Evolutionary conservation across 2,888 invertebrate genomes (phyloP), one percentile per base, ranked within the genome.

Genomic region (Luperina testacea): DNA sequence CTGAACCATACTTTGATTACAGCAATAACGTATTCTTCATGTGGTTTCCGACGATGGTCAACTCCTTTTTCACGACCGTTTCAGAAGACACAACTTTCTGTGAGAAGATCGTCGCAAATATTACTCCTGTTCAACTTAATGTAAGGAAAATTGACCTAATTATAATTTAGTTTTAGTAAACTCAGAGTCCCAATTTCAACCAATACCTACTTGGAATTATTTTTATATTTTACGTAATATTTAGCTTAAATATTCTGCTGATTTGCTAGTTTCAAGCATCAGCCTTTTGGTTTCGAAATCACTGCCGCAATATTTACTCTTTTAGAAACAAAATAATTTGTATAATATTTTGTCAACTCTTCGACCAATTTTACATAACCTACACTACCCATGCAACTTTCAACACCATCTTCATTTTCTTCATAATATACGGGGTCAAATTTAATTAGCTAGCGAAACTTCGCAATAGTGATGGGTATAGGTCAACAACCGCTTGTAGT

Each of bases 21-120:
- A 96, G 95, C 15, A 94, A 94, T 75, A 94, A 95, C 72, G 94
- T 95, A 20, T 91, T 96, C 75, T 92, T 92, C 59, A 92, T 96
- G 92, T 97, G 97, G 96, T 95, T 94, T 78, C 97, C 97, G 7
- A 93, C 95, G 71, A 95, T 97, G 76, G 90, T 96, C 15, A 96
- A 96, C 82, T 92, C 92, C 3, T 93, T 96, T 87, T 90, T 88
- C 48, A 82, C 82, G 9, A 74, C 91, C 3, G 48, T 77, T 0
- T 72, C 73, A 1, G 73, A 67, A 51, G 74, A 83, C 53, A 69
- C 27, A 3, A 86, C 83, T 27, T 91, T 92, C 65, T 92, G 92
- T 70, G 81, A 91, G 65, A 87, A 84, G 45, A 84, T 91, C 67
- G 81, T 86, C 8, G 75, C 83, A 1, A 90, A 87, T 48, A 83